Base-by-base conservation (phyloP, 2,797 vertebrate genomes). In the Gobionotothen gibberifrons region DNA sequence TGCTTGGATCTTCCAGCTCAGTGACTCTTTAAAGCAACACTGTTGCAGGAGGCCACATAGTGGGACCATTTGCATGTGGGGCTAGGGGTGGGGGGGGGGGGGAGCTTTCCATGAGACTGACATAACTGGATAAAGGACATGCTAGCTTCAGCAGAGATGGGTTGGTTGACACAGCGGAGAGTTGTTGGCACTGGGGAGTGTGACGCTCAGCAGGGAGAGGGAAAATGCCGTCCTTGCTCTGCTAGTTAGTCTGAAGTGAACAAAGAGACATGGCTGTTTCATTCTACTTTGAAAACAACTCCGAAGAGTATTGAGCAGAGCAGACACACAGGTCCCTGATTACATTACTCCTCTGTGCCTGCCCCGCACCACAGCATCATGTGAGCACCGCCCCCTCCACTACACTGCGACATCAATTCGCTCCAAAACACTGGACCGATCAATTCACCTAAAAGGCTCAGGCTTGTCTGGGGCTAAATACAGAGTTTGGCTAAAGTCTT, bases 331-430 rank as follows among this genome's bases (percentile, higher is more conserved):
- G 69, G 63, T 76, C 63, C 76, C 86, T 88, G 84, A 91, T 92
- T 88, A 90, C 87, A 91, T 91, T 89, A 86, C 79, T 72, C 78
- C 73, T 75, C 69, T 19, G 46, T 43, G 76, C 65, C 76, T 72
- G 76, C 65, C 62, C 3, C 3, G 44, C 73, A 76, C 65, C 47
- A 43, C 72, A 40, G 78, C 77, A 81, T 86, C 85, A 90, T 76
- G 81, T 85, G 87, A 90, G 86, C 81, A 14, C 78, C 72, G 48
- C 82, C 83, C 32, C 66, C 73, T 57, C 22, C 53, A 87, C 87
- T 83, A 82, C 87, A 87, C 81, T 60, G 85, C 71, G 46, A 86
- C 90, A 85, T 91, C 86, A 83, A 86, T 90, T 87, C 82, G 72
- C 69, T 59, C 89, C 61, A 74, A 79, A 87, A 88, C 60, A 67